A percentile compares a stretch with the other conserved stretches of the same genome.
phyloP scores from a whole-genome alignment of 2,797 vertebrate species.

The Oreochromis mossambicus region DNA sequence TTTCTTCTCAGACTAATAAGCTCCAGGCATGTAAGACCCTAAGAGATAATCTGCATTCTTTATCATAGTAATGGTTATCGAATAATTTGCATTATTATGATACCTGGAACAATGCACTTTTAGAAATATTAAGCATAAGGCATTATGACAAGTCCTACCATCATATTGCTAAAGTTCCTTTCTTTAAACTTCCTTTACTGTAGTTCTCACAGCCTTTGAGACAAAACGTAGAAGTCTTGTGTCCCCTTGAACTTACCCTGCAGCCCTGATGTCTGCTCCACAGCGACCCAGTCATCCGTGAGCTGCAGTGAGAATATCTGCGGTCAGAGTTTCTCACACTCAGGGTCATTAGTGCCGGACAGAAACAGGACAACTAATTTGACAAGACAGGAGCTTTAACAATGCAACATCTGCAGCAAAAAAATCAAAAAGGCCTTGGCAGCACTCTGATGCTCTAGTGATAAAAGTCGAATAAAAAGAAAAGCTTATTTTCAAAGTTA shows the following conservation, averaged over 20 bases:
- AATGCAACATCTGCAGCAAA: neutral
- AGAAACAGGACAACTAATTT: constrained; percentile 30
- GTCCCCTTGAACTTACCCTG: constrained; percentile 20
- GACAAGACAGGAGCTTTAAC: constrained; percentile 10
- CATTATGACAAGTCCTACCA: neutral
- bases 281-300: constrained; percentile 49
- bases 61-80: neutral
- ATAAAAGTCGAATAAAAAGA: neutral
- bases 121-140: neutral
- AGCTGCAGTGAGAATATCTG: constrained; percentile 64
- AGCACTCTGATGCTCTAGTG: neutral
- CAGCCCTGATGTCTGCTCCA: constrained; percentile 8
- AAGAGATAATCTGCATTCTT: neutral
- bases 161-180: neutral
- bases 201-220: neutral
- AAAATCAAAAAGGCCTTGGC: neutral
- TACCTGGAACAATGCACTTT: neutral
- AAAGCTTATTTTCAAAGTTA: neutral
- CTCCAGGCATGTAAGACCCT: neutral
- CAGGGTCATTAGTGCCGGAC: constrained; percentile 32
- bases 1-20: neutral
- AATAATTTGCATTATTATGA: neutral
- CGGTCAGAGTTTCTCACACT: constrained; percentile 70
- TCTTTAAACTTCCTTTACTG: neutral
- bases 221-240: neutral